Evolutionary conservation across 2,797 vertebrate species (phyloP).

Genomic region (Sandelia bainsii): DNA sequence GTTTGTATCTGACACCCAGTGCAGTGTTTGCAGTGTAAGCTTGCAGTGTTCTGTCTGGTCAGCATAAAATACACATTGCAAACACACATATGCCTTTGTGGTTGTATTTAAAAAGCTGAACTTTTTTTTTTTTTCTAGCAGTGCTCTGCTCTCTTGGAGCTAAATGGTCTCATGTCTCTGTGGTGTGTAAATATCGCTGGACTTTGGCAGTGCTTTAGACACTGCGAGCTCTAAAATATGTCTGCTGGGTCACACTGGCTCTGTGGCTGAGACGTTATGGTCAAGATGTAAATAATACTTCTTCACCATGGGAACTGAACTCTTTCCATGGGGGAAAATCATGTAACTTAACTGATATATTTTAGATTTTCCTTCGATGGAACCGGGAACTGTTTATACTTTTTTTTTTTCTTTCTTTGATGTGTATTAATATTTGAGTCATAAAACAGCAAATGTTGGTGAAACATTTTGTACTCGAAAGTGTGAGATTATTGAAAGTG

Average conservation of each 20-base stretch:
- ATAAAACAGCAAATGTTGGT: constrained; percentile 86
- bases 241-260: constrained; percentile 87
- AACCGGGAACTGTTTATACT: constrained; percentile 82
- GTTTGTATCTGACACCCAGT: neutral
- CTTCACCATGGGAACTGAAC: constrained; percentile 84
- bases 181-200: constrained; percentile 80
- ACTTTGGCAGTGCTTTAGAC: constrained; percentile 68
- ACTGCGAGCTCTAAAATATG: constrained; percentile 72
- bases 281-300: constrained; percentile 90
- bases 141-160: constrained; percentile 22
- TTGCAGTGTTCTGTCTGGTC: constrained; percentile 25
- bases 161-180: constrained; percentile 53
- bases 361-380: constrained; percentile 83
- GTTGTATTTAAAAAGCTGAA: constrained; percentile 36
- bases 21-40: constrained; percentile 17
- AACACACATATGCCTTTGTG: constrained; percentile 14
- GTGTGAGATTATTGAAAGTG: constrained; percentile 83
- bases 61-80: constrained; percentile 14
- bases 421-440: constrained; percentile 84
- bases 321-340: constrained; percentile 74
- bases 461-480: constrained; percentile 82
- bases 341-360: constrained; percentile 88
- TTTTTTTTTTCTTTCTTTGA: constrained; percentile 50
- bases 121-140: constrained; percentile 23
- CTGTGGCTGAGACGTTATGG: constrained; percentile 86